Evolutionary conservation across 1,140 invertebrate genomes (phyloP).

Genomic region (Samia ricini): DNA sequence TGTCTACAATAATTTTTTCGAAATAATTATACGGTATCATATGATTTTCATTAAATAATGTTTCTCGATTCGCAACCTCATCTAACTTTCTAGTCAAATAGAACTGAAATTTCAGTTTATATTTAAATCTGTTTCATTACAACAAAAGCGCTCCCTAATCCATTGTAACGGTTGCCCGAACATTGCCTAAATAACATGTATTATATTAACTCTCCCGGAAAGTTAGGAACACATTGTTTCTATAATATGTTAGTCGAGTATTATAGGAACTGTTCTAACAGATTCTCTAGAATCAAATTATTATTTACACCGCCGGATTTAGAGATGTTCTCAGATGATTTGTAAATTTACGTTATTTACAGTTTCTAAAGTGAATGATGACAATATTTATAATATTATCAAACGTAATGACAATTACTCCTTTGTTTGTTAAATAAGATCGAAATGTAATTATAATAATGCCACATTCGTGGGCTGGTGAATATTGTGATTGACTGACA

Average conservation of each 20-base stretch:
- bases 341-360: neutral
- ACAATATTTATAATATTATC: too few relatives aligned
- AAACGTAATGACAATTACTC: too few relatives aligned
- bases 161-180: neutral
- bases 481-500: too few relatives aligned
- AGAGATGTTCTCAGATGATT: neutral
- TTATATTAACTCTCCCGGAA: conserved; percentile 1
- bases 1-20: too few relatives aligned
- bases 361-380: too few relatives aligned
- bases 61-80: too few relatives aligned
- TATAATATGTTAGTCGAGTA: neutral
- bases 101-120: neutral
- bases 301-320: neutral
- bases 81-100: neutral
- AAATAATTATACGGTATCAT: too few relatives aligned
- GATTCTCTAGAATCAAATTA: neutral
- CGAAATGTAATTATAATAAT: too few relatives aligned
- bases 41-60: too few relatives aligned
- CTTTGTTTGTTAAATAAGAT: too few relatives aligned
- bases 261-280: neutral
- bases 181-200: neutral
- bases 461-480: too few relatives aligned
- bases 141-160: neutral
- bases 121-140: neutral
- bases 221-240: neutral